phyloP scores from a whole-genome alignment of 1,140 invertebrate species.

The Rhopalosiphum padi region DNA sequence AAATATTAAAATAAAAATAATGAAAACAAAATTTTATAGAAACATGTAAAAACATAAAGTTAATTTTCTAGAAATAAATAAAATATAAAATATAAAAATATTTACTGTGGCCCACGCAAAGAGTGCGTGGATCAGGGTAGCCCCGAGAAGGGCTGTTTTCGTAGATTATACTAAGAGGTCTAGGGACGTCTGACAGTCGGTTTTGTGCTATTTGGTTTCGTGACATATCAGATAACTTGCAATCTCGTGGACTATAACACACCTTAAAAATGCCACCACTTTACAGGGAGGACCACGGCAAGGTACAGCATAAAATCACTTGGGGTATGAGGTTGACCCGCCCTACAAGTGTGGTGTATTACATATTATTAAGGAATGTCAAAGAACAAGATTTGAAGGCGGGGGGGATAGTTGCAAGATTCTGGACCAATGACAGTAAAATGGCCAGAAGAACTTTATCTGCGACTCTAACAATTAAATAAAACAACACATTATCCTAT shows the following conservation, averaged over 20 bases:
- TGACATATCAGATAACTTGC: no score
- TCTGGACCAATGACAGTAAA: not conserved
- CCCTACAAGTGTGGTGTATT: not conserved
- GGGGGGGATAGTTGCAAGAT: not conserved
- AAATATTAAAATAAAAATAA: no score
- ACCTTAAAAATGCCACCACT: no score
- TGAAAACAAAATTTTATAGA: not conserved
- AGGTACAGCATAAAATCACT: no score
- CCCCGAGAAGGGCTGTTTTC: no score
- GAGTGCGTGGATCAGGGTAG: no score
- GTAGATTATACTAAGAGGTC: no score
- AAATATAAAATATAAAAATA: not conserved
- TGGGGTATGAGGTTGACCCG: not conserved
- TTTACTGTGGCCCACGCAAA: no score
- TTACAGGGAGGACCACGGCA: no score
- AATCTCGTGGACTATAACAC: no score
- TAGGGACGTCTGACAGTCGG: no score
- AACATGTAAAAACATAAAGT: not conserved
- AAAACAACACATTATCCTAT: not conserved
- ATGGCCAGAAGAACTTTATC: not conserved
- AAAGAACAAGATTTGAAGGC: not conserved
- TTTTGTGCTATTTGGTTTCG: no score
- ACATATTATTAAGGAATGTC: not conserved
- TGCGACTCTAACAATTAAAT: not conserved
- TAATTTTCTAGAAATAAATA: not conserved